A percentile compares a stretch with the other conserved stretches of the same genome.
Conservation (phyloP, 2,888 invertebrate genomes). For the Scotopteryx bipunctaria region DNA sequence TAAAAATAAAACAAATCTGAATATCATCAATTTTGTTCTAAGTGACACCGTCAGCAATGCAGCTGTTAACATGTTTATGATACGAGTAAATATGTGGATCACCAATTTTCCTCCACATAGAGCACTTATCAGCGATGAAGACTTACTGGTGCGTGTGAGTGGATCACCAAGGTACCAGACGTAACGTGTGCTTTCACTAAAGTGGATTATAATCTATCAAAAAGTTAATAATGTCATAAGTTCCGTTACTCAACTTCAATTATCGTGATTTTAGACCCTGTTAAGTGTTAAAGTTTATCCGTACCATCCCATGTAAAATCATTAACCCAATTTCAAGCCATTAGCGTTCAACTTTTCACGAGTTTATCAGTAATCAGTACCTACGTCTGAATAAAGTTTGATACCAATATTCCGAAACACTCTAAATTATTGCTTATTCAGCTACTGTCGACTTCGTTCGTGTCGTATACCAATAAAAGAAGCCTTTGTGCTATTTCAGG, state of each 20-base stretch:
- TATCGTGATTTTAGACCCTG: constrained; percentile 38
- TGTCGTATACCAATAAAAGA: not conserved
- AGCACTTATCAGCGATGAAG: no score
- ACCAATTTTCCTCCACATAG: no score
- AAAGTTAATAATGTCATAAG: constrained; percentile 43
- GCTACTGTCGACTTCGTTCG: not conserved
- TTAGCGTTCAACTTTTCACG: constrained; percentile 19
- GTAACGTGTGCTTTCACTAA: constrained; percentile 30
- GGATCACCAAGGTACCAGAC: no score
- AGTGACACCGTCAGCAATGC: no score
- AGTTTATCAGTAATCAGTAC: constrained; percentile 2
- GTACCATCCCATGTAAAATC: constrained; percentile 35
- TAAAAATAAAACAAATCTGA: no score
- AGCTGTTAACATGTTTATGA: constrained; percentile 15
- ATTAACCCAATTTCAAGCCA: constrained; percentile 34
- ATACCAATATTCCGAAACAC: not conserved
- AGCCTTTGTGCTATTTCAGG: no score
- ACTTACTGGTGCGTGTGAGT: no score
- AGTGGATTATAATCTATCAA: constrained; percentile 45
- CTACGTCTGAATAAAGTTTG: not conserved
- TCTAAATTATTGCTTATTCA: not conserved
- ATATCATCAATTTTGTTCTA: no score
- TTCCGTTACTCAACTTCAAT: constrained; percentile 37
- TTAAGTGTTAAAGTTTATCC: constrained; percentile 36
- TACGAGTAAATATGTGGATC: no score